Percentiles rank a stretch among this genome's conserved stretches.
phyloP scores from a whole-genome alignment of 2,113 vertebrate genomes.

The Amblyopsis rosae region DNA sequence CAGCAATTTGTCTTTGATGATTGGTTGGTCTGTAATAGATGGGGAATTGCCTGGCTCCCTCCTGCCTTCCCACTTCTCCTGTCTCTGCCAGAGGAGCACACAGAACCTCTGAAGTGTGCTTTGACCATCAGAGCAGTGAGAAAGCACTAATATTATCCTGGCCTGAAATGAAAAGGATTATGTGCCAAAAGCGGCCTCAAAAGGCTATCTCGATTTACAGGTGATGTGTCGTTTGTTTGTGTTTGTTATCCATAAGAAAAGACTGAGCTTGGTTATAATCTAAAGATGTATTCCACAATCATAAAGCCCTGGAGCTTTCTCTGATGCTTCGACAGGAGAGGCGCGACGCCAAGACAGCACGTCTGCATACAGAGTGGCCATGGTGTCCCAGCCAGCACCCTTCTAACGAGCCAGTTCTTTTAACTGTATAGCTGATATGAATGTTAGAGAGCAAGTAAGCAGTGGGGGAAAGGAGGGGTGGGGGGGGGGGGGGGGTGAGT shows the following conservation, averaged over 20 bases:
- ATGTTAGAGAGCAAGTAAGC: slow-evolving; percentile 19
- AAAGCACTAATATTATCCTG: slow-evolving; percentile 73
- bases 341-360: slow-evolving; percentile 49
- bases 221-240: slow-evolving; percentile 68
- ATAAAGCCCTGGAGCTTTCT: slow-evolving; percentile 62
- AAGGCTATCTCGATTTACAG: slow-evolving; percentile 66
- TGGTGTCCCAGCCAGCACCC: slow-evolving; percentile 22
- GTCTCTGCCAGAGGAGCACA: slow-evolving; percentile 56
- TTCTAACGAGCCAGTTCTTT: slow-evolving; percentile 51
- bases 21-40: slow-evolving; percentile 77
- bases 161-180: slow-evolving; percentile 75
- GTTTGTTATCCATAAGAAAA: slow-evolving; percentile 39
- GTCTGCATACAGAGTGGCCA: slow-evolving; percentile 61
- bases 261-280: slow-evolving; percentile 57
- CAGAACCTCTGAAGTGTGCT: slow-evolving; percentile 69
- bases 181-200: slow-evolving; percentile 51
- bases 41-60: slow-evolving; percentile 68
- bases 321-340: slow-evolving; percentile 62
- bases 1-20: slow-evolving; percentile 82
- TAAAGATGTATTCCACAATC: slow-evolving; percentile 55
- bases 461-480: slow-evolving; percentile 4
- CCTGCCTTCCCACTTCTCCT: slow-evolving; percentile 37
- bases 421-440: slow-evolving; percentile 54
- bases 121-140: slow-evolving; percentile 72
- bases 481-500: slow-evolving; percentile 36